Conservation (phyloP, 2,113 vertebrate genomes). For the Antechinus flavipes region DNA sequence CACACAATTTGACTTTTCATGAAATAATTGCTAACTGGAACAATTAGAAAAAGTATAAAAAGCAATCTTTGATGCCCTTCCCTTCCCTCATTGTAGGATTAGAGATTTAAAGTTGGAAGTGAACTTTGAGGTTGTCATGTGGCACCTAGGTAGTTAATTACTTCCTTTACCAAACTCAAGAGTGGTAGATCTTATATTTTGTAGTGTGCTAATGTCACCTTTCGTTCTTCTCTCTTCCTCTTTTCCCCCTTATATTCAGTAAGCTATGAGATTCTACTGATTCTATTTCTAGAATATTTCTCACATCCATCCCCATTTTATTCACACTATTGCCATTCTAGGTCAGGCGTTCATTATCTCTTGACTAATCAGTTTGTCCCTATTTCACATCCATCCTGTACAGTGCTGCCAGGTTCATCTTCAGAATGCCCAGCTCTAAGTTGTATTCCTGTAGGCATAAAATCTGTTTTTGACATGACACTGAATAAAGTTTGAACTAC, state of each 20-base stretch:
- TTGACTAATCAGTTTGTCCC: neutral
- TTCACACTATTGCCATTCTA: neutral
- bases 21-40: neutral
- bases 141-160: neutral
- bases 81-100: neutral
- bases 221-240: neutral
- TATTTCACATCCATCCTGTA: neutral
- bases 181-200: neutral
- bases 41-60: neutral
- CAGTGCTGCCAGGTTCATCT: neutral
- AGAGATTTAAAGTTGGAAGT: neutral
- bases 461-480: neutral
- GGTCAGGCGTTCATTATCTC: neutral
- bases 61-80: neutral
- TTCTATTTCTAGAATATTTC: neutral
- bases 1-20: neutral
- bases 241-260: neutral
- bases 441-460: neutral
- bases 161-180: neutral
- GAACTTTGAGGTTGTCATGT: neutral
- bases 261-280: neutral
- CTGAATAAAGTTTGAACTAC: neutral
- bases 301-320: neutral
- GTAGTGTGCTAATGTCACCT: neutral
- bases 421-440: neutral